These are phyloP conservation scores for Poeciliopsis gracilis DNA, from an alignment of 2,797 vertebrate genomes.

Conservation along the genomic window DNA sequence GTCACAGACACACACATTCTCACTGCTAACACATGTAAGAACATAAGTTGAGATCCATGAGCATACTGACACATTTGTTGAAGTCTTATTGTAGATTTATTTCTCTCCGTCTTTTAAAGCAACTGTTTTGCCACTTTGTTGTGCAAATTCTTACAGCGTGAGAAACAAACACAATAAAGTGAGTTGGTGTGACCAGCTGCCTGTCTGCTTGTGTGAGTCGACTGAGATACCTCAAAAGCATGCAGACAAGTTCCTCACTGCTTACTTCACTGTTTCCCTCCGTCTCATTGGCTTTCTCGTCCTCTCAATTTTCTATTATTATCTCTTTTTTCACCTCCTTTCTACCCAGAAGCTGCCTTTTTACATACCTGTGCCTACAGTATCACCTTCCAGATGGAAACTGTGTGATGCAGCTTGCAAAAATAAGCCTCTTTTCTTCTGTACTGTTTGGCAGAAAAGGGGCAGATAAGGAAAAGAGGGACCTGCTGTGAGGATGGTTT, in stretches of 20 bases:
- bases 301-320: constrained; percentile 12
- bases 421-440: constrained; percentile 68
- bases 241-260: constrained; percentile 53
- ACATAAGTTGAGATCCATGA: constrained; percentile 37
- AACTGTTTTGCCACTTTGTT: neutral
- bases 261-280: constrained; percentile 21
- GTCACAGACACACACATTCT: constrained; percentile 38
- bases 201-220: constrained; percentile 27
- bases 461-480: constrained; percentile 66
- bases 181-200: constrained; percentile 7
- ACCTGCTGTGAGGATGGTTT: constrained; percentile 56
- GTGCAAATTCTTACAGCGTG: neutral
- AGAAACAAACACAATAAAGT: constrained; percentile 6
- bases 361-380: constrained; percentile 49
- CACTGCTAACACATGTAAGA: constrained; percentile 45
- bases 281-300: constrained; percentile 14
- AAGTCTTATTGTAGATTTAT: constrained; percentile 14
- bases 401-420: constrained; percentile 43
- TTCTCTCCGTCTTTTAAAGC: neutral
- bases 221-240: constrained; percentile 30
- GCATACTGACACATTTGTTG: constrained; percentile 54
- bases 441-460: constrained; percentile 63
- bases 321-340: constrained; percentile 1
- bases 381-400: constrained; percentile 65
- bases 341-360: constrained; percentile 44